Evolutionary conservation across 2,113 vertebrate species (phyloP), one percentile per base, ranked within the genome.

Genomic region (Stomatorhinus ivindoensis): DNA sequence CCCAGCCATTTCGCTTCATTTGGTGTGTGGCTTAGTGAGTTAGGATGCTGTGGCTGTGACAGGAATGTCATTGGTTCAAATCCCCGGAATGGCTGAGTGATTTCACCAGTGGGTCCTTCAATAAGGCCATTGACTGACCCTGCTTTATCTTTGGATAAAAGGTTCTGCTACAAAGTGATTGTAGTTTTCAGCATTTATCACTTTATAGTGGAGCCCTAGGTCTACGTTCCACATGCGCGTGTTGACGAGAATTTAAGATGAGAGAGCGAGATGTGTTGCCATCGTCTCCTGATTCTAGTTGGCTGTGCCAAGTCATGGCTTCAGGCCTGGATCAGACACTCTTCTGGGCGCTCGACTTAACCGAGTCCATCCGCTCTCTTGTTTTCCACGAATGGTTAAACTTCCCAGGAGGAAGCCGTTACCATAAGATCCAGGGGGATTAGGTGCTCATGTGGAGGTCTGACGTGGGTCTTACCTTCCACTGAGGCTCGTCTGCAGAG

Each of bases 401-500:
- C 90, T 91, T 89, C 24, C 89, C 89, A 89, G 48, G 88, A 91
- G 87, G 92, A 92, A 92, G 91, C 93, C 89, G 87, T 90, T 89
- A 90, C 89, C 8, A 44, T 51, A 46, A 47, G 58, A 73, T 87
- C 86, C 47, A 76, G 50, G 8, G 85, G 87, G 90, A 88, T 88
- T 89, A 90, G 87, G 80, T 53, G 27, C 86, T 91, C 90, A 53
- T 91, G 90, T 91, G 89, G 88, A 91, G 89, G 92, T 91, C 90
- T 93, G 76, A 90, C 80, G 85, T 91, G 90, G 92, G 89, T 90
- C 55, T 91, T 55, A 91, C 90, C 89, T 91, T 90, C 90, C 92
- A 89, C 92, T 90, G 93, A 90, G 91, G 91, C 19, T 80, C 90
- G 91, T 86, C 89, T 89, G 91, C 69, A 93, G 46, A 88, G 89